Conservation (phyloP, 2,797 vertebrate genomes). For the Sciurus carolinensis region DNA sequence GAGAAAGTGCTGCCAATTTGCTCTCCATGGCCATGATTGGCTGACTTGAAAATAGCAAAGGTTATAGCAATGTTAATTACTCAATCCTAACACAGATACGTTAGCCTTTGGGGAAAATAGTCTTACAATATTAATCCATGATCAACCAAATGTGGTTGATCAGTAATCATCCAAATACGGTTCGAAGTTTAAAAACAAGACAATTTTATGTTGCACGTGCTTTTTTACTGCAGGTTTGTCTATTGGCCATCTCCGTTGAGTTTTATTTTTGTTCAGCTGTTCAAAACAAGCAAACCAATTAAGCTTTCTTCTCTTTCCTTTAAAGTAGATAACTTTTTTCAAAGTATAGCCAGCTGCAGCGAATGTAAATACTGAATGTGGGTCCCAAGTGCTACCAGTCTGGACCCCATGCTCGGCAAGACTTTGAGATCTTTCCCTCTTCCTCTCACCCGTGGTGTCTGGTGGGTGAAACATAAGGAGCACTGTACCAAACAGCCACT, state of each 20-base stretch:
- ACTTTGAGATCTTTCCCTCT: neutral
- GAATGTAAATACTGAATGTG: neutral
- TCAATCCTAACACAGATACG: neutral
- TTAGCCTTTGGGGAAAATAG: neutral
- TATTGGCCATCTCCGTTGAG: neutral
- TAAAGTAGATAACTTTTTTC: conserved; percentile 58
- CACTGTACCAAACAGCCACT: conserved; percentile 29
- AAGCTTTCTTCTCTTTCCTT: neutral
- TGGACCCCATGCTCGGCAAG: neutral
- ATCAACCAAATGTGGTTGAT: neutral
- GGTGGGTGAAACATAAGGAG: conserved; percentile 70
- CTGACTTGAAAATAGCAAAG: conserved; percentile 15
- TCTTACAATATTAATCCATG: neutral
- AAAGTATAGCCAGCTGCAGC: conserved; percentile 60
- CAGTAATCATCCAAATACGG: neutral
- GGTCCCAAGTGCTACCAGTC: neutral
- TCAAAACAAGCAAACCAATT: conserved; percentile 60
- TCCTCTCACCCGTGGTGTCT: neutral
- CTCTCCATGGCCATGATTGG: neutral
- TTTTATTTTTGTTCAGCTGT: conserved; percentile 26
- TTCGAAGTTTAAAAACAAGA: neutral
- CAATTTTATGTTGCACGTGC: neutral
- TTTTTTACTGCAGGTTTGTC: neutral
- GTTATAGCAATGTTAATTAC: neutral
- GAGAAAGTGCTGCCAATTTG: neutral